Base-by-base conservation (phyloP, 2,797 vertebrate species). In the Lindbergichthys nudifrons region DNA sequence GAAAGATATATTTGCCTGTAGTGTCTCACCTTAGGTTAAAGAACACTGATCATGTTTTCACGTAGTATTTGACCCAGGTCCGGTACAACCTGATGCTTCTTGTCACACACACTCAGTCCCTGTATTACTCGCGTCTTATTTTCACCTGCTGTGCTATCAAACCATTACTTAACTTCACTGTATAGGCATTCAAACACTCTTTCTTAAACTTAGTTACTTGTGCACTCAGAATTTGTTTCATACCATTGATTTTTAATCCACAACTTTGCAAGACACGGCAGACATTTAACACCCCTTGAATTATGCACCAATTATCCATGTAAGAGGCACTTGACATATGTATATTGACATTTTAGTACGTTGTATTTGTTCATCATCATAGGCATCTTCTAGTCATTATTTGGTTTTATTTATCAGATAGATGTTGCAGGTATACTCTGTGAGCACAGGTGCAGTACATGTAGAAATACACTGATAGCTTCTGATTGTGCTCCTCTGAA, bases 401-500 rank as follows among this genome's bases (percentile, higher is more conserved):
- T 88, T 75, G 54, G 81, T 91, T 91, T 4, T 84, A 56, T 75
- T 87, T 85, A 80, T 91, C 83, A 75, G 73, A 84, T 90, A 84
- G 85, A 80, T 89, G 88, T 92, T 86, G 88, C 92, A 90, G 88
- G 82, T 87, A 59, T 81, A 70, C 69, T 81, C 67, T 69, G 87
- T 81, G 83, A 88, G 83, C 87, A 84, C 82, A 70, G 82, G 80
- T 88, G 84, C 84, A 80, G 86, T 88, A 80, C 61, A 60, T 79
- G 67, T 90, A 86, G 80, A 87, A 70, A 70, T 83, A 89, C 71
- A 80, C 85, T 77, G 84, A 85, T 90, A 89, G 86, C 83, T 87
- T 75, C 82, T 84, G 82, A 87, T 82, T 82, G 87, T 90, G 80
- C 88, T 87, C 81, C 67, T 82, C 76, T 85, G 77, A 89, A 89